Conservation (phyloP, 2,113 vertebrate genomes). For the Morone saxatilis region DNA sequence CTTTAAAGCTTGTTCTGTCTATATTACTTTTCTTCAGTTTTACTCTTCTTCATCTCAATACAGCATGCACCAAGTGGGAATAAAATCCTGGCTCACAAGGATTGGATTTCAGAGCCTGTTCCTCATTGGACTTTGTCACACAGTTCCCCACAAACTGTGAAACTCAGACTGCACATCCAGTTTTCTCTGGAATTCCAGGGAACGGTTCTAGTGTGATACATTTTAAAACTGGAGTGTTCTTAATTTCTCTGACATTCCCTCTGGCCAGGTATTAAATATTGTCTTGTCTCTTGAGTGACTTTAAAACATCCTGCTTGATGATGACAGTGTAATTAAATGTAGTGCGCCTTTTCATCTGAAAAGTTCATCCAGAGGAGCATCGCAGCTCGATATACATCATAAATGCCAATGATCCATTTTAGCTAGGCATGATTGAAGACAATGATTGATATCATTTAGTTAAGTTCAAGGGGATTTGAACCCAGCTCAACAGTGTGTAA, state of each 20-base stretch:
- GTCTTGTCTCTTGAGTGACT: slow-evolving; percentile 51
- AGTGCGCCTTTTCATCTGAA: slow-evolving; percentile 11
- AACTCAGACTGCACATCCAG: not conserved
- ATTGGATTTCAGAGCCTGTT: not conserved
- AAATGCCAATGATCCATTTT: slow-evolving; percentile 47
- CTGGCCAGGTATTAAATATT: slow-evolving; percentile 44
- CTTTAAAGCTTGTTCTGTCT: not conserved
- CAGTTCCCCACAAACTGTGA: not conserved
- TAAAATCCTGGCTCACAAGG: not conserved
- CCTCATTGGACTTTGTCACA: not conserved
- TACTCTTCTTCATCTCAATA: not conserved
- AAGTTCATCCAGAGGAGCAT: slow-evolving; percentile 15
- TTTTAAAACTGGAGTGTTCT: slow-evolving; percentile 3
- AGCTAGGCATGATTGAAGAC: slow-evolving; percentile 31
- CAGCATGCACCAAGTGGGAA: not conserved
- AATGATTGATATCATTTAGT: slow-evolving; percentile 39
- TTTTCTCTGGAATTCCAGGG: not conserved
- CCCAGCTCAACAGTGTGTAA: not conserved
- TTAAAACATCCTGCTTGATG: slow-evolving; percentile 28
- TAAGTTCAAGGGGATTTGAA: slow-evolving; percentile 17
- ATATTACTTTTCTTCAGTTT: not conserved
- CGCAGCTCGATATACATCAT: slow-evolving; percentile 28
- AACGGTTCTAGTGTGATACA: not conserved
- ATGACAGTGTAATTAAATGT: slow-evolving; percentile 35
- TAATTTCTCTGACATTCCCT: slow-evolving; percentile 49